Base-by-base conservation (phyloP, 1,140 invertebrate species). In the Leptinotarsa texana region DNA sequence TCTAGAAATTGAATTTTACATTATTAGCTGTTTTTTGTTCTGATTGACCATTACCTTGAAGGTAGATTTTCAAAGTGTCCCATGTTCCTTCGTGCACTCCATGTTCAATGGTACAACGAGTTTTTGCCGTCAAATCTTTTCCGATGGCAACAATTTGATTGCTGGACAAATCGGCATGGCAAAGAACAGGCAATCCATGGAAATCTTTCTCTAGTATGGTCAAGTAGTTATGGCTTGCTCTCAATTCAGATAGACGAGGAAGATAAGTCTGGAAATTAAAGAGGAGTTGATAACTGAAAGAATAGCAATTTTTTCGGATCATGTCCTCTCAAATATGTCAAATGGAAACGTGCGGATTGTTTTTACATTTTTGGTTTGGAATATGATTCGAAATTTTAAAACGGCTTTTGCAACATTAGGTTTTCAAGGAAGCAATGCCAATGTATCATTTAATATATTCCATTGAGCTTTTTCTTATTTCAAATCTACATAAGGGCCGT, bases 121-220 rank as follows among this genome's bases (percentile, higher is more conserved):
- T 94, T 82, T 94, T 93, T 3, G 91, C 89, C 0, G 93, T 92
- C 13, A 95, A 86, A 80, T 94, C 92, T 33, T 89, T 88, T 62
- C 91, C 91, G 13, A 95, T 87, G 6, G 88, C 86, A 48, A 88
- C 86, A 75, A 95, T 94, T 73, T 90, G 88, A 82, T 95, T 95
- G 78, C 91, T 89, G 3, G 91, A 92, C 2, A 95, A 85, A 83
- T 95, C 93, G 2, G 92, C 93, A 81, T 89, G 89, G 81, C 93
- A 95, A 3, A 95, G 86, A 0, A 90, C 89, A 1, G 93, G 93
- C 68, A 95, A 86, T 1, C 93, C 93, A 76, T 93, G 92, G 82
- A 95, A 94, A 84, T 94, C 93, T 79, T 90, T 89, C 47, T 93
- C 91, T 72, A 94, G 86, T 47, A 89, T 85, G 4, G 89, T 90